Evolutionary conservation across 2,797 vertebrate species (phyloP).

Genomic region (Enteromius anoplus): DNA sequence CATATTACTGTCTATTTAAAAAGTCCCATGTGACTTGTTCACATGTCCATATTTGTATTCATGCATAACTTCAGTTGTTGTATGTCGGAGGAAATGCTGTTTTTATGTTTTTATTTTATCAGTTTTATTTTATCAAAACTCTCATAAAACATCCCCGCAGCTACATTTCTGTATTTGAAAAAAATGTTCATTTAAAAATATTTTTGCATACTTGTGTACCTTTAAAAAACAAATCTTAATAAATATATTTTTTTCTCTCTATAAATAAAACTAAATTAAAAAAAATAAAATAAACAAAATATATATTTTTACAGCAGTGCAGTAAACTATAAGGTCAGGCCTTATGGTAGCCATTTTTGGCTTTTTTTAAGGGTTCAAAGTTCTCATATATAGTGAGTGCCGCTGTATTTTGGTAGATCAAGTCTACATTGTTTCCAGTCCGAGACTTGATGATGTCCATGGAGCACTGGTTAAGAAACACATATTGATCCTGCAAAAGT

Average conservation of each 20-base stretch:
- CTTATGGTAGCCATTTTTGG: constrained; percentile 58
- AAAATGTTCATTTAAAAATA: background rate
- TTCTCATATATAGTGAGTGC: constrained; percentile 92
- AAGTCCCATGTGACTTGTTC: background rate
- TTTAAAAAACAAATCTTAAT: constrained; percentile 26
- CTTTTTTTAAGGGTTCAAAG: constrained; percentile 67
- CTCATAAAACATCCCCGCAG: background rate
- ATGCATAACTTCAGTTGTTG: background rate
- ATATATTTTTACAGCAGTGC: constrained; percentile 2
- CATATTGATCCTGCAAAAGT: constrained; percentile 87
- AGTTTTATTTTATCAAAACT: background rate
- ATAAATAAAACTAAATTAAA: constrained; percentile 19
- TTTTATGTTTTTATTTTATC: too few species aligned
- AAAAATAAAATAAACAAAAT: constrained; percentile 2
- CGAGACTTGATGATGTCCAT: constrained; percentile 90
- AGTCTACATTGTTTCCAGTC: constrained; percentile 83
- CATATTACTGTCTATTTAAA: background rate
- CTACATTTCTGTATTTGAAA: constrained; percentile 27
- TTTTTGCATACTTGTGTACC: background rate
- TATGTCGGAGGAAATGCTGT: background rate
- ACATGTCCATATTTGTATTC: background rate
- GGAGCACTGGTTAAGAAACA: constrained; percentile 94
- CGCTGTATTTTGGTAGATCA: constrained; percentile 91
- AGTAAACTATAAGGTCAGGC: constrained; percentile 33
- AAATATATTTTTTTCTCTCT: constrained; percentile 15